Evolutionary conservation across 1,140 invertebrate genomes (phyloP), one percentile per base, ranked within the genome.

Genomic region (Drosophila carrolli): DNA sequence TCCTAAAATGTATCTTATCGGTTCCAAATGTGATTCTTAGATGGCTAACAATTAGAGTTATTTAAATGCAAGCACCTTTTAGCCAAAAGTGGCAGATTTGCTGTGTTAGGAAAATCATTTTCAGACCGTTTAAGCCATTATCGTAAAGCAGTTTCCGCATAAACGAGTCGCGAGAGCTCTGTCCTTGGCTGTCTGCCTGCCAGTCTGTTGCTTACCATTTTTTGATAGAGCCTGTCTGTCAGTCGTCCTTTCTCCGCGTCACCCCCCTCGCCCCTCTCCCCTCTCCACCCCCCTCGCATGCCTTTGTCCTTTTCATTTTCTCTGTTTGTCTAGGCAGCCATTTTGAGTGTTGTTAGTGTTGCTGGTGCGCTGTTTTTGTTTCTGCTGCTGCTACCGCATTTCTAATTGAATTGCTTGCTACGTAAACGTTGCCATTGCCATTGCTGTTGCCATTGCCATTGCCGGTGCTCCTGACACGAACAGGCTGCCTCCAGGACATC

Each of bases 351-450:
- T 79, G 75, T 66, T 80, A 73, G 35, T 62, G 59, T 46, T 75
- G 41, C 23, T 70, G 50, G 23, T 37, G 57, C 27, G 8, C 32
- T 23, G 59, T 43, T 78, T 76, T 53, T 79, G 77, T 56, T 72
- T 55, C 56, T 83, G 63, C 68, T 76, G 81, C 46, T 75, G 72
- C 72, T 57, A 78, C 75, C 84, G 75, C 83, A 88, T 61, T 82
- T 89, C 76, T 88, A 89, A 88, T 88, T 88, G 84, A 89, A 89
- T 89, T 89, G 77, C 81, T 74, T 54, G 84, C 84, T 79, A 88
- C 78, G 84, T 83, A 89, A 88, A 88, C 79, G 65, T 66, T 68
- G 82, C 47, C 74, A 67, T 70, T 78, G 37, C 50, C n/a, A n/a
- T n/a, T n/a, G n/a, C n/a, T n/a, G n/a, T n/a, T n/a, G n/a, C n/a